Conservation (phyloP, 53 echinoderm and acorn worm species). For the Crossaster papposus region DNA sequence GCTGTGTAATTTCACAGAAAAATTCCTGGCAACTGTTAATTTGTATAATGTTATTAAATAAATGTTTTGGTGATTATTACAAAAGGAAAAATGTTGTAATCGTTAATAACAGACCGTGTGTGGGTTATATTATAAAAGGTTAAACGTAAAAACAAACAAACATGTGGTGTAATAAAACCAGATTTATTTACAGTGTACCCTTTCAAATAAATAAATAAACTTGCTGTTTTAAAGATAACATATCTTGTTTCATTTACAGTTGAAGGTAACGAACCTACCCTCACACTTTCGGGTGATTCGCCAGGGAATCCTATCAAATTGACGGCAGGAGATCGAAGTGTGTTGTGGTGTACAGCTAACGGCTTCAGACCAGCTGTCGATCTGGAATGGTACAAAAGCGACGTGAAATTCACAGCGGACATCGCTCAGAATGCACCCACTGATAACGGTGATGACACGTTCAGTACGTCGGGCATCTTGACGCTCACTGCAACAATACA, state of each 20-base stretch:
- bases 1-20: no score
- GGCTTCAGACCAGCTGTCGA: conserved; percentile 50
- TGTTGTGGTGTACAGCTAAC: conserved; percentile 16
- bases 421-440: background rate
- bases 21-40: no score
- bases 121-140: no score
- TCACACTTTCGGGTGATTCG: conserved; percentile 31
- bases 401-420: background rate
- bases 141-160: no score
- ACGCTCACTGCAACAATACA: conserved; percentile 19
- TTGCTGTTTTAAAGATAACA: background rate
- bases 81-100: no score
- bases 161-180: no score
- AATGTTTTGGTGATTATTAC: no score
- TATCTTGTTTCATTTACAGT: background rate
- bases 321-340: background rate
- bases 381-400: conserved; percentile 27
- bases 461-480: background rate
- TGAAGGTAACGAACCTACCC: background rate
- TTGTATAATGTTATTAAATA: no score
- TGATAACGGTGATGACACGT: background rate
- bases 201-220: no score
- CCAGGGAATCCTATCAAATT: background rate
- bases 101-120: no score
- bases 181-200: no score